Evolutionary conservation across 2,888 invertebrate genomes (phyloP).

Genomic region (Trachelus troglodyta): DNA sequence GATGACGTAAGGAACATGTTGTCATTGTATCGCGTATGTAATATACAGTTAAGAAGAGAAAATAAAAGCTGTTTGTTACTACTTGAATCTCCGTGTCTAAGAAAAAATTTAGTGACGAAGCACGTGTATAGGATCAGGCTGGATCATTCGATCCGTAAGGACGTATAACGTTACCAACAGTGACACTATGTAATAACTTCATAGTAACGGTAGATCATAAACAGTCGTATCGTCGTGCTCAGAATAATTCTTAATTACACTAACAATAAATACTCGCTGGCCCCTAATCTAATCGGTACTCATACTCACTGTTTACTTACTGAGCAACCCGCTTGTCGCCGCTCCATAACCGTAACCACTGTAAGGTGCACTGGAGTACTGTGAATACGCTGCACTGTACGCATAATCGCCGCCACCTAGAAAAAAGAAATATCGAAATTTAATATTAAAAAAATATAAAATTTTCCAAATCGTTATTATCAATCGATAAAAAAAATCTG

Average conservation of each 20-base stretch:
- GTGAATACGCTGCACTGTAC: slow-evolving; percentile 80
- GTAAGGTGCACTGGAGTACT: slow-evolving; percentile 80
- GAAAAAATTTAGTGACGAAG: slow-evolving; percentile 1
- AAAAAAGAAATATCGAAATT: slow-evolving; percentile 1
- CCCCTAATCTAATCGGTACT: slow-evolving; percentile 63
- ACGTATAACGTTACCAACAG: neutral
- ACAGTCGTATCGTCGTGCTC: neutral
- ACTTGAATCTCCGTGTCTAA: neutral
- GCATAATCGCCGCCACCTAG: slow-evolving; percentile 78
- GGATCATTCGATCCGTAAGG: neutral
- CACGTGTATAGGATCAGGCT: neutral
- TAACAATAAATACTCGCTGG: slow-evolving; percentile 12
- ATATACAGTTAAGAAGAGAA: slow-evolving; percentile 1
- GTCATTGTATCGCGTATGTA: slow-evolving; percentile 35
- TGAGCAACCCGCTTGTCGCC: slow-evolving; percentile 76
- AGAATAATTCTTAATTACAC: neutral
- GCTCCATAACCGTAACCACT: slow-evolving; percentile 76
- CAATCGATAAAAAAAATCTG: neutral
- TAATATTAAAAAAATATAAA: neutral
- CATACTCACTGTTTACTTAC: slow-evolving; percentile 78
- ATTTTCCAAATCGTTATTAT: neutral
- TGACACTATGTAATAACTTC: neutral
- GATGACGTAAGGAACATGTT: neutral
- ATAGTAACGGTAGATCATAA: neutral
- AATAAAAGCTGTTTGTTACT: slow-evolving; percentile 39